Percentiles rank a stretch among this genome's conserved stretches.
These are phyloP conservation scores for Centrocercus urophasianus DNA, from an alignment of 2,113 vertebrate species.

Conservation along the genomic window DNA sequence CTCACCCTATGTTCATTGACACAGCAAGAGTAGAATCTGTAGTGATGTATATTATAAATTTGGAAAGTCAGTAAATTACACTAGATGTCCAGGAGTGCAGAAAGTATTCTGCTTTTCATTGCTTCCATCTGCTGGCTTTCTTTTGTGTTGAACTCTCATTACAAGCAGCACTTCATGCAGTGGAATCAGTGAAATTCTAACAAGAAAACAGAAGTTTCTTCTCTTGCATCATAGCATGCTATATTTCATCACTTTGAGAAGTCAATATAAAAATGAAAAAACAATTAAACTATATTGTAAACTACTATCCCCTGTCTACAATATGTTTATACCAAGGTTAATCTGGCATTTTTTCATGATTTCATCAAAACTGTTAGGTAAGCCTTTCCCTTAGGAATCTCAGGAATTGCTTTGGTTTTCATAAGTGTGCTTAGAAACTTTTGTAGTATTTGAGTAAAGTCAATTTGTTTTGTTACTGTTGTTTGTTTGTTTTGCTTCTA, in stretches of 20 bases:
- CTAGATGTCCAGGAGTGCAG: neutral
- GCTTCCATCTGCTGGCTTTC: slow-evolving; percentile 55
- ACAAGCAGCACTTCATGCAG: neutral
- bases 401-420: neutral
- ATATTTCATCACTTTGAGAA: neutral
- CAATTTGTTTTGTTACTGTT: neutral
- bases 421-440: neutral
- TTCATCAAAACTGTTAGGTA: neutral
- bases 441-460: neutral
- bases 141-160: slow-evolving; percentile 46
- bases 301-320: neutral
- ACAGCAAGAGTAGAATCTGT: accelerated
- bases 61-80: neutral
- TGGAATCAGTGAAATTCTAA: neutral
- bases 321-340: neutral
- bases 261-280: neutral
- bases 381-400: neutral
- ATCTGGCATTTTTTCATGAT: neutral
- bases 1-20: neutral
- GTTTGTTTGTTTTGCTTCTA: neutral
- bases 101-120: slow-evolving; percentile 43
- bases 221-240: neutral
- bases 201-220: neutral
- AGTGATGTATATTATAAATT: neutral
- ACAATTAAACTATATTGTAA: neutral